Percentiles rank a stretch among this genome's conserved stretches.
These are phyloP conservation scores for Anoncus sp. DNA, from an alignment of 2,888 invertebrate genomes.

Conservation along the genomic window DNA sequence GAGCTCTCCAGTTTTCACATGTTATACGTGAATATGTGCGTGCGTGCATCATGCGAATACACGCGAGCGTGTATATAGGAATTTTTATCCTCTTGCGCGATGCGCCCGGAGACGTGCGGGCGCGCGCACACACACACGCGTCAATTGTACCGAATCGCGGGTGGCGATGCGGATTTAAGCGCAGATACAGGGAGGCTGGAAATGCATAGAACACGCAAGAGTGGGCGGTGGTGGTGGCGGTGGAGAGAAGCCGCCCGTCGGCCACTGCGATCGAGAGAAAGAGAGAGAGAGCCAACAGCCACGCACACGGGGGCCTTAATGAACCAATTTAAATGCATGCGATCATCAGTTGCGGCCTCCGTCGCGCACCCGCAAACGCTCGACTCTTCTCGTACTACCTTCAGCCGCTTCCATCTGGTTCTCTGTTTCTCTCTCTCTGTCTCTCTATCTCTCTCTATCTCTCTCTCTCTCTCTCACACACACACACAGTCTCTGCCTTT, in stretches of 20 bases:
- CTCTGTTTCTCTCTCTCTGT: slow-evolving; percentile 55
- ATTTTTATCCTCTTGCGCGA: slow-evolving; percentile 47
- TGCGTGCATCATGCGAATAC: not conserved
- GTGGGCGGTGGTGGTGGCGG: slow-evolving; percentile 68
- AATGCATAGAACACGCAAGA: slow-evolving; percentile 52
- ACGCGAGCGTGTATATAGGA: not conserved
- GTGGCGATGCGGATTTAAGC: slow-evolving; percentile 28
- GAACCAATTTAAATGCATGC: slow-evolving; percentile 83
- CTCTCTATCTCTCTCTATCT: slow-evolving; percentile 38
- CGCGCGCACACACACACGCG: slow-evolving; percentile 48
- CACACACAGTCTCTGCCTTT: too few relatives aligned
- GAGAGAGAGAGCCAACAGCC: slow-evolving; percentile 23
- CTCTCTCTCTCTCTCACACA: slow-evolving; percentile 2
- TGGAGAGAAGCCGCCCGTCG: slow-evolving; percentile 53
- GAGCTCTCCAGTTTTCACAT: not conserved
- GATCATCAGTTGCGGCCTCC: slow-evolving; percentile 83
- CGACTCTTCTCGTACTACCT: slow-evolving; percentile 73
- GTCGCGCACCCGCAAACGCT: slow-evolving; percentile 76
- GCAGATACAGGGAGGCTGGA: slow-evolving; percentile 15
- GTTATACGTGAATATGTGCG: not conserved
- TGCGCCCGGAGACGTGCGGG: slow-evolving; percentile 12
- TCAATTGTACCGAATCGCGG: slow-evolving; percentile 36
- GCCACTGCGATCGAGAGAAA: slow-evolving; percentile 45
- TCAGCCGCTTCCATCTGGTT: slow-evolving; percentile 47
- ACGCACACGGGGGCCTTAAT: slow-evolving; percentile 79